phyloP scores from a whole-genome alignment of 2,113 vertebrate genomes.

The Engraulis encrasicolus region DNA sequence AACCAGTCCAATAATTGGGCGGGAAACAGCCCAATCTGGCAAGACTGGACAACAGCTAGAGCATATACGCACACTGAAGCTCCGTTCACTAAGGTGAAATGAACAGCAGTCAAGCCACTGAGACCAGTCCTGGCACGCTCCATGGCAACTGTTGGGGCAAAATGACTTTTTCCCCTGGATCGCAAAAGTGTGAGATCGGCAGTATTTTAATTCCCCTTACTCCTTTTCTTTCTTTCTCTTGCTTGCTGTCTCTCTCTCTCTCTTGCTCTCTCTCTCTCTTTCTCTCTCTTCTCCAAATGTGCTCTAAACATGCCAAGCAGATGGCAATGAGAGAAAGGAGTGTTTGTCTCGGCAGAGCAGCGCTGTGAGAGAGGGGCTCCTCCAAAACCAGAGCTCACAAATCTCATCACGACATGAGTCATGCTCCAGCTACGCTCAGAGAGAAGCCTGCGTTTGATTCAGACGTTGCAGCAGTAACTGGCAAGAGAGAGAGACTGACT shows the following conservation, averaged over 20 bases:
- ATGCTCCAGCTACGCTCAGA: constrained; percentile 64
- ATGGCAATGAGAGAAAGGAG: constrained; percentile 65
- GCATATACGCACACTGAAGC: no score
- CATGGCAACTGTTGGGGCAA: constrained; percentile 51
- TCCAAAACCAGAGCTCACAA: constrained; percentile 73
- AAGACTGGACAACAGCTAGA: no score
- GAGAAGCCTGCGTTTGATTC: constrained; percentile 56
- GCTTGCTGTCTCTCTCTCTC: neutral
- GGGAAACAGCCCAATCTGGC: no score
- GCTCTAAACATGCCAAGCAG: constrained; percentile 69
- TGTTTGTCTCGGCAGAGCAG: constrained; percentile 63
- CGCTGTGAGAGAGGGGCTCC: constrained; percentile 21
- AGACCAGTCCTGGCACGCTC: constrained; percentile 64
- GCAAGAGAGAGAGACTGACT: neutral
- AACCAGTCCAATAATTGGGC: no score
- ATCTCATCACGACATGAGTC: constrained; percentile 77
- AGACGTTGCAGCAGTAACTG: constrained; percentile 51
- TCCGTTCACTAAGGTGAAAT: neutral
- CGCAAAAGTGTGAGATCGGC: constrained; percentile 70
- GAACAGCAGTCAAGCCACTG: constrained; percentile 25
- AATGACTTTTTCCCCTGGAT: constrained; percentile 64
- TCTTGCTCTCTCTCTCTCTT: neutral
- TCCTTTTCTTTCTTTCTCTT: neutral
- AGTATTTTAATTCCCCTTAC: constrained; percentile 63
- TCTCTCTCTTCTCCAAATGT: constrained; percentile 46